phyloP scores from a whole-genome alignment of 2,113 vertebrate genomes.

The Ursus arctos region DNA sequence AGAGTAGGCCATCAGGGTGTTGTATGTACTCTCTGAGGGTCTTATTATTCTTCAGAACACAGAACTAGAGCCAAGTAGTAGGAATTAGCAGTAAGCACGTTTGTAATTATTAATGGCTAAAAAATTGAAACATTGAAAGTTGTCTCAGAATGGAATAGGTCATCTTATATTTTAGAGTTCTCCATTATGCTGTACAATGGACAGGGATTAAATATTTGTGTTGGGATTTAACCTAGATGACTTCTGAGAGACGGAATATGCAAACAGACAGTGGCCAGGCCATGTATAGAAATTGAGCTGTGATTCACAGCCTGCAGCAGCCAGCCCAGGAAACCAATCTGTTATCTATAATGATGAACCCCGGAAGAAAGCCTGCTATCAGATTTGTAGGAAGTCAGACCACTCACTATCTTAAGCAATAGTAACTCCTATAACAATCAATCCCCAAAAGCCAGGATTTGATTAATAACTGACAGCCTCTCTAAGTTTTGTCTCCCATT shows the following conservation, averaged over 20 bases:
- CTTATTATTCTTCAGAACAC: neutral
- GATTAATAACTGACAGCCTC: neutral
- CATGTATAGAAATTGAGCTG: neutral
- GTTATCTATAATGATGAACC: neutral
- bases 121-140: neutral
- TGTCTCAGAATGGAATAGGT: neutral
- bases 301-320: neutral
- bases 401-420: neutral
- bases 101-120: neutral
- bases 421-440: neutral
- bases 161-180: neutral
- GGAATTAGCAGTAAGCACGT: neutral
- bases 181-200: neutral
- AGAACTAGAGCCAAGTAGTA: neutral
- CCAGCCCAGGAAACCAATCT: neutral
- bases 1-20: neutral
- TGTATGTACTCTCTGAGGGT: neutral
- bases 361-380: neutral
- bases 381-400: neutral
- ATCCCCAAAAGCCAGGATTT: neutral
- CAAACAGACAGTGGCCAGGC: neutral
- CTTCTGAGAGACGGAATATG: constrained; percentile 10
- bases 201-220: neutral
- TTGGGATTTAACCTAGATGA: neutral
- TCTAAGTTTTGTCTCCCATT: neutral